phyloP scores from a whole-genome alignment of 2,113 vertebrate genomes.

The Tetrao urogallus region DNA sequence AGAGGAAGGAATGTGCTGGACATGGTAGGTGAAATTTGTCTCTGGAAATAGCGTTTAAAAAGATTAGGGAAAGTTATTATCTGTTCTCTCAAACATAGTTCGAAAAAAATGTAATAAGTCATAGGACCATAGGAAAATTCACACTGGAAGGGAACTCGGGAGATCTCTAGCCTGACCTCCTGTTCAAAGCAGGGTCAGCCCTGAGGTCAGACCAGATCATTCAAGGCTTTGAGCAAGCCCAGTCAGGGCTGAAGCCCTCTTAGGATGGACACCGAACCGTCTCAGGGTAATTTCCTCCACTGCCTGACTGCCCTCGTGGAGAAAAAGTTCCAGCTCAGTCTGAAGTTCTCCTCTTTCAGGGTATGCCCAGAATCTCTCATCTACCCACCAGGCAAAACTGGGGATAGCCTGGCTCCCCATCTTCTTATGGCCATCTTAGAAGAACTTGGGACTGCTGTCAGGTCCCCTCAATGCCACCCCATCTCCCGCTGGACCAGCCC shows the following conservation, averaged over 20 bases:
- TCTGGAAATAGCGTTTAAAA: slow-evolving; percentile 8
- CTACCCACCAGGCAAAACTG: neutral
- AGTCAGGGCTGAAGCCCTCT: neutral
- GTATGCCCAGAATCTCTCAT: neutral
- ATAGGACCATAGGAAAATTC: neutral
- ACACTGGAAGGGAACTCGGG: neutral
- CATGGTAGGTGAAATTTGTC: neutral
- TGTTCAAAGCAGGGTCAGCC: neutral
- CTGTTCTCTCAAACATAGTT: neutral
- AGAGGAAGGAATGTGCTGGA: slow-evolving; percentile 43
- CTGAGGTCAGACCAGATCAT: neutral
- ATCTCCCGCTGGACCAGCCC: neutral
- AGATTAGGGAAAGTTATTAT: slow-evolving; percentile 20
- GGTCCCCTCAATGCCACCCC: neutral
- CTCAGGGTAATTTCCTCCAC: neutral
- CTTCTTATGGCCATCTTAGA: neutral
- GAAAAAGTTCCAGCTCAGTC: neutral
- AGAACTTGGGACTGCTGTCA: neutral
- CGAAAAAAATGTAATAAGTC: slow-evolving; percentile 10
- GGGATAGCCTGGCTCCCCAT: neutral
- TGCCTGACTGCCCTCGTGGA: neutral
- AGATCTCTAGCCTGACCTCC: neutral
- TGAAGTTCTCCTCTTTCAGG: neutral
- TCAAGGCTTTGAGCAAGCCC: neutral
- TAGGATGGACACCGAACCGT: neutral